Evolutionary conservation across 2,797 vertebrate genomes (phyloP).

Genomic region (Harpagifer antarcticus): DNA sequence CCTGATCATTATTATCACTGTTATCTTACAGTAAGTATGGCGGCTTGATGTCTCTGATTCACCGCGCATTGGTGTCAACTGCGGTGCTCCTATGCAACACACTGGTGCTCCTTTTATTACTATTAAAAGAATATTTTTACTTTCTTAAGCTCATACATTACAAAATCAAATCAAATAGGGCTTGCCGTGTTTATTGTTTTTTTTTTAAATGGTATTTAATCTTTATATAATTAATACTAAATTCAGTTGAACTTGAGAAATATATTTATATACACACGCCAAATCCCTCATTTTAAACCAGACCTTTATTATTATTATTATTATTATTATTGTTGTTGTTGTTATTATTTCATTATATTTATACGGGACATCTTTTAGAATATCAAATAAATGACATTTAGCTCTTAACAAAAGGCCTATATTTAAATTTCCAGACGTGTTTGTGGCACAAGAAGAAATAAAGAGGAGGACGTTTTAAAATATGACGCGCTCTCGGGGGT

Average conservation of each 20-base stretch:
- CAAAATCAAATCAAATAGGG: neutral
- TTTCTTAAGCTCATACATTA: neutral
- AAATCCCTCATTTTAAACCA: neutral
- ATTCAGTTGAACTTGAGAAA: neutral
- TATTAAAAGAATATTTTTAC: neutral
- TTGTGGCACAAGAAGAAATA: neutral
- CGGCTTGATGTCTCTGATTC: neutral
- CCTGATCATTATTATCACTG: conserved; percentile 34
- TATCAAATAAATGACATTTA: neutral
- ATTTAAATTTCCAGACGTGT: conserved; percentile 25
- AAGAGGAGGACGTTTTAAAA: conserved; percentile 46
- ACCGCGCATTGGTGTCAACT: neutral
- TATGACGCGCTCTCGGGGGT: conserved; percentile 78
- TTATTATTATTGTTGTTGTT: neutral
- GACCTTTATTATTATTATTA: neutral
- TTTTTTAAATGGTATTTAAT: neutral
- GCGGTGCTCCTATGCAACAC: neutral
- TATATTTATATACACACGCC: neutral
- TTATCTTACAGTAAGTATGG: conserved; percentile 50
- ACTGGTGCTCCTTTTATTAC: neutral
- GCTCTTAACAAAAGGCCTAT: neutral
- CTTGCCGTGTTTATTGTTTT: too few relatives aligned
- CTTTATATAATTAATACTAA: neutral
- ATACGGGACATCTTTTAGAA: neutral
- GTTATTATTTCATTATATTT: neutral